Evolutionary conservation across 2,888 invertebrate genomes (phyloP), one percentile per base, ranked within the genome.

Genomic region (Tromatobia lineatoria): DNA sequence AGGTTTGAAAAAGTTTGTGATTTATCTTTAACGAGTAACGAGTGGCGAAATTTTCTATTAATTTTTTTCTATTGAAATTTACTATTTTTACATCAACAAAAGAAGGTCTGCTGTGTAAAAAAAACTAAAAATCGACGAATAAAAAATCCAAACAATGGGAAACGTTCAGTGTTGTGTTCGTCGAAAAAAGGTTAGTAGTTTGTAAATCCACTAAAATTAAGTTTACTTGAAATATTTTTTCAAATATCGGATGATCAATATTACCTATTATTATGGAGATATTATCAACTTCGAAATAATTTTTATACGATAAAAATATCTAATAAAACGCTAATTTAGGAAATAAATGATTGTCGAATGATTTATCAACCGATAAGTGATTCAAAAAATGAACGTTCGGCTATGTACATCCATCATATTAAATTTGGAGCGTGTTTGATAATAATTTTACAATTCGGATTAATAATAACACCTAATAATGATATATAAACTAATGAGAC

Each of bases 151-250:
- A 2, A 50, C 15, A 15, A 67, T 67, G 67, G 67, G 67, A 23
- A 67, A 67, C 29, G 67, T 67, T 8, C 67, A 67, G n/a, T 67
- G 67, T 50, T 67, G 67, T 47, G 50, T 67, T 67, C 67, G 50
- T 25, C 67, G n/a, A n/a, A 67, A 67, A 67, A 67, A 67, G 67
- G 67, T 67, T n/a, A n/a, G 67, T 29, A 38, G 10, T 38, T 8
- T 38, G 8, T 2, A 1, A 38, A 64, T 42, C 3, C 2, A 18
- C 4, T 18, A 15, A 18, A 42, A 42, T 7, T 18, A 34, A 20
- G 7, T 20, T 23, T 13, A 42, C 11, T 13, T 11, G 11, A 45
- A 13, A 45, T 45, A 3, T 15, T 4, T 15, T 45, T 13, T 15
- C 13, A 15, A 45, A 45, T 45, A 47, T 47, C 45, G 0, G 45